A percentile compares a stretch with the other conserved stretches of the same genome.
Conservation (phyloP, 2,888 invertebrate species). For the Alentia gelatinosa region DNA sequence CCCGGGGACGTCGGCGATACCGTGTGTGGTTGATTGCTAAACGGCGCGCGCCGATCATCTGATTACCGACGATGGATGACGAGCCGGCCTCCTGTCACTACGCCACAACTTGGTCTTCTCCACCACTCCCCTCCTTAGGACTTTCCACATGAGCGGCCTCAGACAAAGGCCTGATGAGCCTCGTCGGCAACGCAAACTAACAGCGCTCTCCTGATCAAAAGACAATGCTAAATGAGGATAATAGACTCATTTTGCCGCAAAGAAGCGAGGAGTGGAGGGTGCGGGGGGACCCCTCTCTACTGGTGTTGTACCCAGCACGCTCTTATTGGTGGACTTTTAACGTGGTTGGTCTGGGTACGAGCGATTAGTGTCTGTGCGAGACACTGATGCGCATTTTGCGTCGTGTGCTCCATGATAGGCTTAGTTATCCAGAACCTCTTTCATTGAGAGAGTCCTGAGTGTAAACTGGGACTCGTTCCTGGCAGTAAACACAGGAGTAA, state of each 20-base stretch:
- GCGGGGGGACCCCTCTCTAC: no score
- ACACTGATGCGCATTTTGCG: background rate
- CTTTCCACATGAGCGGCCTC: constrained; percentile 8
- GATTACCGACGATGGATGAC: constrained; percentile 27
- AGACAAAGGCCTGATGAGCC: constrained; percentile 37
- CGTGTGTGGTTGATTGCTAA: constrained; percentile 29
- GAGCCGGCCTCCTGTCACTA: constrained; percentile 10
- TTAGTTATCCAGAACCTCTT: background rate
- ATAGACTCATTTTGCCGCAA: constrained; percentile 19
- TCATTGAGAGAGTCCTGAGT: background rate
- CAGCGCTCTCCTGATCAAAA: constrained; percentile 22
- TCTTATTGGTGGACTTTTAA: background rate
- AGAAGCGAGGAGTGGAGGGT: background rate
- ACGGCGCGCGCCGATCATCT: constrained; percentile 8
- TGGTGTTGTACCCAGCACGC: background rate
- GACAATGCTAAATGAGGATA: constrained; percentile 40
- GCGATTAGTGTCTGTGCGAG: no score
- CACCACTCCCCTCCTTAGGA: background rate
- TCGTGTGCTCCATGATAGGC: background rate
- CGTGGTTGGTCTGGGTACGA: background rate
- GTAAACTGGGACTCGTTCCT: no score
- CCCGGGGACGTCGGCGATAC: no score
- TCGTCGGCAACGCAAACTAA: constrained; percentile 3
- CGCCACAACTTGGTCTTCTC: background rate
- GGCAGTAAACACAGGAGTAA: no score